Conservation (phyloP, 2,888 invertebrate species). For the Tiliacea citrago region DNA sequence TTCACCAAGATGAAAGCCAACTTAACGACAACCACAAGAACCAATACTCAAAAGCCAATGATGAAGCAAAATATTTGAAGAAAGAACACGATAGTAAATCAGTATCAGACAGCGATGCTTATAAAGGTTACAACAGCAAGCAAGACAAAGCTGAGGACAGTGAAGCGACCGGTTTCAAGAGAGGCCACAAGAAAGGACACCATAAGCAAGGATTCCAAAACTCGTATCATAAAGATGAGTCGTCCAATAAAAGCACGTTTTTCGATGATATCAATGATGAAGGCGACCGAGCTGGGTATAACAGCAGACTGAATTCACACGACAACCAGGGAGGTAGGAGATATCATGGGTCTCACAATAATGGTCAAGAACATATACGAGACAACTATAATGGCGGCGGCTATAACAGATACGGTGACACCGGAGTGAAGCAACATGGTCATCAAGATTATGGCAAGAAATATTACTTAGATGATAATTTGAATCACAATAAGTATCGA, state of each 20-base stretch:
- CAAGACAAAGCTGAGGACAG: slow-evolving; percentile 87
- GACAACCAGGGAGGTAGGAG: slow-evolving; percentile 84
- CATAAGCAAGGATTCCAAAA: slow-evolving; percentile 93
- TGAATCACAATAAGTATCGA: slow-evolving; percentile 84
- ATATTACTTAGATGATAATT: slow-evolving; percentile 85
- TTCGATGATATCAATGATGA: slow-evolving; percentile 92
- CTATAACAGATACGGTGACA: slow-evolving; percentile 83
- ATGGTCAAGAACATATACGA: slow-evolving; percentile 82
- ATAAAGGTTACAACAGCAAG: slow-evolving; percentile 84
- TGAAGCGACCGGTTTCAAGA: slow-evolving; percentile 83
- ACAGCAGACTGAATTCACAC: slow-evolving; percentile 82
- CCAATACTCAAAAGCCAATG: slow-evolving; percentile 85
- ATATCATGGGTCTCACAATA: slow-evolving; percentile 85
- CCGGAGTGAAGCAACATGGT: slow-evolving; percentile 82
- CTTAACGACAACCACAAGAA: slow-evolving; percentile 85
- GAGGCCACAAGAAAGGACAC: slow-evolving; percentile 92
- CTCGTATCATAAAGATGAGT: slow-evolving; percentile 93
- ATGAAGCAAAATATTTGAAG: slow-evolving; percentile 87
- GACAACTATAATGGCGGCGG: slow-evolving; percentile 84
- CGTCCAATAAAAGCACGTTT: slow-evolving; percentile 92
- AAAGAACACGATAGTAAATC: slow-evolving; percentile 87
- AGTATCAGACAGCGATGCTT: slow-evolving; percentile 84
- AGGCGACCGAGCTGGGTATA: slow-evolving; percentile 86
- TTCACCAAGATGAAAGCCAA: slow-evolving; percentile 85
- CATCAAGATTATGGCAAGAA: slow-evolving; percentile 86